Conservation (phyloP, 2,797 vertebrate species). For the Epinephelus awoara region DNA sequence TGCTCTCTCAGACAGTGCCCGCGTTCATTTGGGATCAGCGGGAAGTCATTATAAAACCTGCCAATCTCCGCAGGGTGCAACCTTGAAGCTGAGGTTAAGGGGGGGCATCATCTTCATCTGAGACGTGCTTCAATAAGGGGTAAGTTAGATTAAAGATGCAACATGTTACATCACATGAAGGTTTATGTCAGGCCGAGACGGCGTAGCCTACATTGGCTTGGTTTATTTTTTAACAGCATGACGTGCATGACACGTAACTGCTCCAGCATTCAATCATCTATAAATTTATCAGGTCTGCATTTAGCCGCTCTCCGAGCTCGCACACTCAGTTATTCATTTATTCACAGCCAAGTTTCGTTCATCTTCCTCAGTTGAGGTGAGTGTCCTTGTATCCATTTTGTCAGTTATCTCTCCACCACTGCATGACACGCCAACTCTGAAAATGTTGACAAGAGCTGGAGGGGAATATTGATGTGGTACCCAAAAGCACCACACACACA, state of each 20-base stretch:
- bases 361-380: constrained; percentile 18
- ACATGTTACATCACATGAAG: not conserved
- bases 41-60: constrained; percentile 64
- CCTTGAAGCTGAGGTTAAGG: constrained; percentile 35
- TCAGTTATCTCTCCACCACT: constrained; percentile 51
- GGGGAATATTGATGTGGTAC: constrained; percentile 57
- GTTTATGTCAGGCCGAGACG: constrained; percentile 2
- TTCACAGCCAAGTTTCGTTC: constrained; percentile 8
- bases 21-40: constrained; percentile 53
- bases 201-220: not conserved
- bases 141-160: constrained; percentile 39
- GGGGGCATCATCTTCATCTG: not conserved
- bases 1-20: constrained; percentile 16
- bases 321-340: constrained; percentile 8
- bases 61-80: constrained; percentile 47
- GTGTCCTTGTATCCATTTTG: constrained; percentile 42
- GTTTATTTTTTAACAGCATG: constrained; percentile 23
- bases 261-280: constrained; percentile 6
- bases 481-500: constrained; percentile 22
- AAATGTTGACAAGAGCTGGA: constrained; percentile 59
- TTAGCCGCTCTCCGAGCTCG: not conserved
- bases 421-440: constrained; percentile 54
- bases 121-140: constrained; percentile 27
- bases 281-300: constrained; percentile 15
- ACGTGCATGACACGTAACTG: not conserved